Evolutionary conservation across 2,888 invertebrate species (phyloP), one percentile per base, ranked within the genome.

Genomic region (Andrena bicolor): DNA sequence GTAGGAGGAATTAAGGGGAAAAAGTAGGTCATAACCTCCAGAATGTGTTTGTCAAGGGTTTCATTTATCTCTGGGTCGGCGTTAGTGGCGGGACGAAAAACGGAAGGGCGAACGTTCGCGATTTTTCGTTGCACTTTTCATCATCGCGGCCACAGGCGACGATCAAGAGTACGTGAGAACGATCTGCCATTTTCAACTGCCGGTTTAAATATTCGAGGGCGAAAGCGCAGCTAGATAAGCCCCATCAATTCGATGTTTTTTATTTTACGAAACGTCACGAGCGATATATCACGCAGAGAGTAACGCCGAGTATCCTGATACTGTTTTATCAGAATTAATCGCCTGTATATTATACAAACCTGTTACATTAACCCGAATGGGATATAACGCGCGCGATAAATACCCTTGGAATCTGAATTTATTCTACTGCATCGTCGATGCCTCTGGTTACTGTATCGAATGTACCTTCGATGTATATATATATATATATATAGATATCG

Each of bases 311-410:
- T 61, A 8, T 41, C 23, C 30, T 53, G 66, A 63, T 70, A 56
- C 13, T 49, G 8, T 65, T 72, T 71, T 58, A 74, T 75, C 77
- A 69, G 23, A 77, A 83, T 83, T 78, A 82, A 83, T 83, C 74
- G 75, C 8, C 71, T 41, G 53, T 56, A 82, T 20, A 72, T 78
- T 68, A 60, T 41, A 58, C 48, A 72, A 16, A 75, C 61, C 75
- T 74, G 77, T 72, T 70, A 65, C 68, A 64, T 70, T 70, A 78
- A 69, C 77, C 66, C 16, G 71, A 78, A 82, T 77, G 66, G 51
- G 49, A 8, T 48, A 23, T 26, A 65, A 61, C 51, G 48, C 7
- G 26, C 5, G n/a, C 53, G 35, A 75, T 78, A 82, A 83, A 82
- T 83, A 69, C 48, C 7, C 51, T 7, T 26, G 48, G 41, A 61